Conservation (phyloP, 2,113 vertebrate genomes). For the Sylvia atricapilla region DNA sequence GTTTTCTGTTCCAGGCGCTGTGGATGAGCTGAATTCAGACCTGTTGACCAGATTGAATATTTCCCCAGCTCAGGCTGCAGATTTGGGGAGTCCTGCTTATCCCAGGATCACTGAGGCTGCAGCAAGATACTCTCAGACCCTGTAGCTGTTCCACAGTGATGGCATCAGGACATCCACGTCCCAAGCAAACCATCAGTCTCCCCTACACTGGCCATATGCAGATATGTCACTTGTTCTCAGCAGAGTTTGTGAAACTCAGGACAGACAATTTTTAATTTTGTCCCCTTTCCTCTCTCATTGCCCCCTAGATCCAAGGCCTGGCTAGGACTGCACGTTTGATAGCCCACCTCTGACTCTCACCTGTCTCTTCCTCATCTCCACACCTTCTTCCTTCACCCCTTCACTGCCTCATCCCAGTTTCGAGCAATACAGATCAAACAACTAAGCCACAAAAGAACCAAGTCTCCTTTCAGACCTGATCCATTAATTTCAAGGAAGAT, state of each 20-base stretch:
- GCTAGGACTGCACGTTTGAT: neutral
- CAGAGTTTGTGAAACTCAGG: neutral
- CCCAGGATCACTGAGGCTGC: neutral
- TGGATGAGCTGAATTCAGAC: neutral
- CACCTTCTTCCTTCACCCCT: neutral
- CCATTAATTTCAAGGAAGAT: neutral
- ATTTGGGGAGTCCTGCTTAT: neutral
- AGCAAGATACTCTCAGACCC: neutral
- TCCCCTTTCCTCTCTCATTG: neutral
- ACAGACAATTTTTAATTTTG: neutral
- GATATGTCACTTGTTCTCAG: neutral
- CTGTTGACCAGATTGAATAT: neutral
- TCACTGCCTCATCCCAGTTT: neutral
- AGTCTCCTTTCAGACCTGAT: neutral
- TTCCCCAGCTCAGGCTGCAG: neutral
- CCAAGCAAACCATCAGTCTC: neutral
- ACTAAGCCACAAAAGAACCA: neutral
- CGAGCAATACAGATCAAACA: neutral
- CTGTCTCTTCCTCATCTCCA: neutral
- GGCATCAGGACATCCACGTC: neutral
- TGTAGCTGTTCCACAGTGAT: neutral
- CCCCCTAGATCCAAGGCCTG: neutral
- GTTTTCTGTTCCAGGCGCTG: neutral
- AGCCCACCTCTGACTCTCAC: neutral
- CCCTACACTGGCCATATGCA: accelerated